These are phyloP conservation scores for Pseudoips prasinana DNA, from an alignment of 2,888 invertebrate genomes.

Conservation along the genomic window DNA sequence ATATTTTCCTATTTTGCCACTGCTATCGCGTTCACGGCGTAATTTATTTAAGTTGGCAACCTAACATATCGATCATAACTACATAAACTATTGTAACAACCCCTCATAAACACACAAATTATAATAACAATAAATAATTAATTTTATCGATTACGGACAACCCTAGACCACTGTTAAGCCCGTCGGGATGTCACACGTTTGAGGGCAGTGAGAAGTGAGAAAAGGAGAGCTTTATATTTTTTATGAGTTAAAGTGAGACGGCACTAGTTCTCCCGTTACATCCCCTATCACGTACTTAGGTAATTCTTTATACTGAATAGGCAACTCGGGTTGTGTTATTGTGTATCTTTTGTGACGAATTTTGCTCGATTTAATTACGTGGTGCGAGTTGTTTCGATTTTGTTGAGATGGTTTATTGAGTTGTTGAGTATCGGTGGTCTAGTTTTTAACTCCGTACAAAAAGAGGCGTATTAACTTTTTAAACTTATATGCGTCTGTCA, in stretches of 20 bases:
- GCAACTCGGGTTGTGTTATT: slow-evolving; percentile 39
- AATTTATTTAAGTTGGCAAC: too few relatives aligned
- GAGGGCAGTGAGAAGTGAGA: slow-evolving; percentile 74
- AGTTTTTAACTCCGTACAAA: too few relatives aligned
- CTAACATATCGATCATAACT: too few relatives aligned
- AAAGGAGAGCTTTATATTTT: slow-evolving; percentile 39
- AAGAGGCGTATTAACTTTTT: too few relatives aligned
- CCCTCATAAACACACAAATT: slow-evolving; percentile 1
- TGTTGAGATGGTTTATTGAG: background rate
- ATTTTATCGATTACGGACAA: slow-evolving; percentile 30
- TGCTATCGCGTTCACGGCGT: too few relatives aligned
- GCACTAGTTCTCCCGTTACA: slow-evolving; percentile 28
- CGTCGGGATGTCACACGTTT: slow-evolving; percentile 76
- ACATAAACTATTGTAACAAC: too few relatives aligned
- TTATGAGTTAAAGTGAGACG: slow-evolving; percentile 43
- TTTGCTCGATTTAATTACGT: slow-evolving; percentile 35
- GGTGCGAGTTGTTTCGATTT: background rate
- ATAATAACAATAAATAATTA: slow-evolving; percentile 4
- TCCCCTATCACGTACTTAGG: slow-evolving; percentile 33
- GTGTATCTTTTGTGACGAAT: slow-evolving; percentile 46
- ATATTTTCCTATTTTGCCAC: too few relatives aligned
- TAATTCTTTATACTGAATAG: slow-evolving; percentile 56
- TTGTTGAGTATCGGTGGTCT: too few relatives aligned
- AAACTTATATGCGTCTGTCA: too few relatives aligned
- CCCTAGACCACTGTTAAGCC: slow-evolving; percentile 63